Base-by-base conservation (phyloP, 2,113 vertebrate genomes). In the Stegastes partitus region DNA sequence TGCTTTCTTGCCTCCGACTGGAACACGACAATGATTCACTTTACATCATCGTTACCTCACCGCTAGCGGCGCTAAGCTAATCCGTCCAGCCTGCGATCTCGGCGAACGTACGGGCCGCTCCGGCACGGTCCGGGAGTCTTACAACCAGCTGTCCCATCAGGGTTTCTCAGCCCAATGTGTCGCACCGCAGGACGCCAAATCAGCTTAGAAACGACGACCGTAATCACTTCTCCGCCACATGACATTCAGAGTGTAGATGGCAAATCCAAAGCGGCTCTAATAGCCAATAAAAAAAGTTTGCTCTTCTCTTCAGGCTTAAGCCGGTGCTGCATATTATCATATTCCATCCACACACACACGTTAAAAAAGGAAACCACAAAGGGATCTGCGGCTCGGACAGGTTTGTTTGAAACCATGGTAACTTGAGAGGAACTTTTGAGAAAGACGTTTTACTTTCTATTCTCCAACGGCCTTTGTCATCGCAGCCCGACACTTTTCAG, bases 11-110 rank as follows among this genome's bases (percentile, higher is more conserved):
- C 93, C 85, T 95, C 93, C 93, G 94, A 96, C 86, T 76, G 92
- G 81, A 94, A 92, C 53, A 49, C 58, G 70, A 93, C 93, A 87
- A 83, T 92, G 88, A 90, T 95, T 91, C 82, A 58, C 96, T 96
- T 95, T 95, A 93, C 95, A 91, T 96, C 95, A 96, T 93, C 91
- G 68, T 94, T 95, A 95, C 94, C 95, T 96, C 93, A 94, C 90
- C 14, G 65, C 25, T 82, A 85, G 83, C 69, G 39, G 31, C 39
- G 79, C 81, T 87, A 89, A 81, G 86, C 89, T 93, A 92, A 92
- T 86, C 82, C 74, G 66, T 58, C 53, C 45, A 70, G 65, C 68
- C 59, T 66, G 79, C 56, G 55, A 91, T 85, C 42, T 61, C 34
- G 2, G 61, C 78, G 69, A 75, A 81, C 66, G 28, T 68, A 50